phyloP scores from a whole-genome alignment of 2,888 invertebrate genomes.

The Thymelicus sylvestris region DNA sequence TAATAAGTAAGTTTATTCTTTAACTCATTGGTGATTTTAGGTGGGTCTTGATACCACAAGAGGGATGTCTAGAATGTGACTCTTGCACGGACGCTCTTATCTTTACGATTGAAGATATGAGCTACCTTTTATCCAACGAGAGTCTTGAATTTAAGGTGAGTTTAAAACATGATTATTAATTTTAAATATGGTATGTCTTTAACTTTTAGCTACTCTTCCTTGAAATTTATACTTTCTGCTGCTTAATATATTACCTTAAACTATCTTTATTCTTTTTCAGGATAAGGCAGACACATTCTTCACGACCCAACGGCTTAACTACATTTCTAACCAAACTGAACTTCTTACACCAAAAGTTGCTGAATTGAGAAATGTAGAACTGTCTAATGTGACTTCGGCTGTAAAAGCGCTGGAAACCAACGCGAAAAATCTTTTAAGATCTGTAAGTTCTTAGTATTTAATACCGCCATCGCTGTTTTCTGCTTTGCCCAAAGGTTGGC shows the following conservation, averaged over 20 bases:
- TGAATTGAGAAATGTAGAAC: slow-evolving; percentile 87
- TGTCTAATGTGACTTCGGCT: slow-evolving; percentile 85
- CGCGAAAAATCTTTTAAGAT: slow-evolving; percentile 84
- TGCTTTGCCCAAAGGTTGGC: too few relatives aligned
- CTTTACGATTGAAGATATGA: slow-evolving; percentile 92
- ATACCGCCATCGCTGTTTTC: too few relatives aligned
- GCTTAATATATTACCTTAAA: not conserved
- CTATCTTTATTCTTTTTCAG: slow-evolving; percentile 63
- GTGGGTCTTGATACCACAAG: slow-evolving; percentile 93
- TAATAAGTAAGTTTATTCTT: too few relatives aligned
- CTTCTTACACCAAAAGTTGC: slow-evolving; percentile 88
- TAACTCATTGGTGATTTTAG: slow-evolving; percentile 61
- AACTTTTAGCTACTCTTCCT: too few relatives aligned
- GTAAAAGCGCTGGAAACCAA: slow-evolving; percentile 87
- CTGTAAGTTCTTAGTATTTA: too few relatives aligned
- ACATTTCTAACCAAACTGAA: slow-evolving; percentile 90
- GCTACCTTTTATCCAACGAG: slow-evolving; percentile 88
- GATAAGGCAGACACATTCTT: slow-evolving; percentile 94
- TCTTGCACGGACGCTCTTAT: slow-evolving; percentile 95
- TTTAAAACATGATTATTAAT: not conserved
- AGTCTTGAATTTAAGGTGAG: slow-evolving; percentile 90
- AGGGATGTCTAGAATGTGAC: slow-evolving; percentile 96
- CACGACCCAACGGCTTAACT: slow-evolving; percentile 92
- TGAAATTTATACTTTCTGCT: too few relatives aligned
- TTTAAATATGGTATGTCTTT: too few relatives aligned